These are phyloP conservation scores for Malurus melanocephalus DNA, from an alignment of 2,113 vertebrate genomes.

Conservation along the genomic window DNA sequence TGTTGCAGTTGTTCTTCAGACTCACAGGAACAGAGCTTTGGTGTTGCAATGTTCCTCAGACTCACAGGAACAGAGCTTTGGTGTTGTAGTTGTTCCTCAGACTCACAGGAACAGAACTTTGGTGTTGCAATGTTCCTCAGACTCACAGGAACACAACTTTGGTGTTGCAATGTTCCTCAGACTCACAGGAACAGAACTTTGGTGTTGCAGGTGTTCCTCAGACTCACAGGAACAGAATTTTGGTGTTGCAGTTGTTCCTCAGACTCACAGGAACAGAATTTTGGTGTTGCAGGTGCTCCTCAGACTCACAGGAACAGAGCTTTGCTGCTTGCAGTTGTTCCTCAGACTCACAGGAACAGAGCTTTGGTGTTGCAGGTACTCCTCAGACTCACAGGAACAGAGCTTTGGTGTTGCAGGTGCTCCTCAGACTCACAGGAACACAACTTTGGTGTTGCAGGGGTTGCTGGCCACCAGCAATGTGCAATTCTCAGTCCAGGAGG, in stretches of 20 bases:
- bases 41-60: neutral
- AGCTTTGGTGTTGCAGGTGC: neutral
- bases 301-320: rapidly evolving
- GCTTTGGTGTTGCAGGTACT: too few species aligned
- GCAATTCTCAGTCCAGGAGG: rapidly evolving
- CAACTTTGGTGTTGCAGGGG: too few species aligned
- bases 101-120: too few species aligned
- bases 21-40: too few species aligned
- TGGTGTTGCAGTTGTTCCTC: neutral
- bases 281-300: too few species aligned
- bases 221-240: neutral
- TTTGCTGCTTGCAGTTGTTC: neutral
- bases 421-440: too few species aligned
- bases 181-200: too few species aligned
- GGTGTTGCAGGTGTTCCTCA: neutral
- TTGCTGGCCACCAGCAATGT: neutral
- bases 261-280: too few species aligned
- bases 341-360: too few species aligned
- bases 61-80: neutral
- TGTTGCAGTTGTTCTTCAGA: too few species aligned
- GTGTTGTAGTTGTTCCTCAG: neutral
- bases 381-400: rapidly evolving
- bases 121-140: too few species aligned
- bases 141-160: neutral
- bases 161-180: neutral